phyloP scores from a whole-genome alignment of 2,113 vertebrate species.

The Xenopus laevis region DNA sequence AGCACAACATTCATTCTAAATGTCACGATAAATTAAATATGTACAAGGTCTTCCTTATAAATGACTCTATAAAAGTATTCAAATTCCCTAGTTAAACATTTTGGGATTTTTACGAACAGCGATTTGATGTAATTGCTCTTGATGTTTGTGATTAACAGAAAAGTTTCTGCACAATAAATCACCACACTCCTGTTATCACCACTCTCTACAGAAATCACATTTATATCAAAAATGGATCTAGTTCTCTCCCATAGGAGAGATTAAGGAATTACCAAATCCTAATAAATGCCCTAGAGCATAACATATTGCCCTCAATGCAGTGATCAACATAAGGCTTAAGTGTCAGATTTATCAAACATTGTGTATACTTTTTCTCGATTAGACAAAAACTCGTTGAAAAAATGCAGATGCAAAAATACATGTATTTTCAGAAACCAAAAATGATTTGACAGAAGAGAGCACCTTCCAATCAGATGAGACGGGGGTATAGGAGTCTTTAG shows the following conservation, averaged over 20 bases:
- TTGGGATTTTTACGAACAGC: constrained; percentile 1
- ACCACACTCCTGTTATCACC: constrained; percentile 1
- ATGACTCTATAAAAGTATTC: constrained; percentile 7
- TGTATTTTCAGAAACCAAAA: no score
- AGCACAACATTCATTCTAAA: constrained; percentile 2
- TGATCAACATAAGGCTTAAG: background rate
- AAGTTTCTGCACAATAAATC: constrained; percentile 21
- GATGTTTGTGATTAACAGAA: constrained; percentile 20
- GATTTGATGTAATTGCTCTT: constrained; percentile 20
- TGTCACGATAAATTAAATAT: constrained; percentile 25
- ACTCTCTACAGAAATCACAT: constrained; percentile 12
- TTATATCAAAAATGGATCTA: constrained; percentile 2
- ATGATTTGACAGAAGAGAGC: no score
- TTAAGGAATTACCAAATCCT: background rate
- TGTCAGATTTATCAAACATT: no score
- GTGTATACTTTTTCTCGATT: no score
- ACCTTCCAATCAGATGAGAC: no score
- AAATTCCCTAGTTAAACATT: background rate
- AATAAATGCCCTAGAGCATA: background rate
- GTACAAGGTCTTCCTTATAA: constrained; percentile 9
- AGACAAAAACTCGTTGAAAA: no score
- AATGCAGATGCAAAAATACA: no score
- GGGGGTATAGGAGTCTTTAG: no score
- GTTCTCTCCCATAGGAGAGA: background rate
- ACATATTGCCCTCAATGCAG: background rate